Percentiles rank a stretch among this genome's conserved stretches.
Conservation (phyloP, 2,113 vertebrate species). For the Megaptera novaeangliae region DNA sequence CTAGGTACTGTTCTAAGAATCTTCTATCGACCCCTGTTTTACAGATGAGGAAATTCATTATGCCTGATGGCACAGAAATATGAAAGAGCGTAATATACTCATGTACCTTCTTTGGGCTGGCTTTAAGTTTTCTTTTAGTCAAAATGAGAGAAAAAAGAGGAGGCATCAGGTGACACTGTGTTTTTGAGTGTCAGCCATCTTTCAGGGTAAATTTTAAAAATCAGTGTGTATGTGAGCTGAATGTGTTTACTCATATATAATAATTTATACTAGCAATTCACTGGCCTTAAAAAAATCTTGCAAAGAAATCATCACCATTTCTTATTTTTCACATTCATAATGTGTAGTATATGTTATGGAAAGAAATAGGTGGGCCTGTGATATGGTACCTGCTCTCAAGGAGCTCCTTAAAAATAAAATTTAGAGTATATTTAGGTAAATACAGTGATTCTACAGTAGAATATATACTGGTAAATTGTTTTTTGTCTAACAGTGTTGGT, state of each 20-base stretch:
- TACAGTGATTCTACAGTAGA: not conserved
- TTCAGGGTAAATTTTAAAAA: conserved; percentile 8
- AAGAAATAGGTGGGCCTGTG: not conserved
- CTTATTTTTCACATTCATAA: not conserved
- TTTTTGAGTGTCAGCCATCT: not conserved
- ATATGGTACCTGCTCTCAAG: not conserved
- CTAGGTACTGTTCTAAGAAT: not conserved
- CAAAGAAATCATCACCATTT: not conserved
- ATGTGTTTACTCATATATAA: not conserved
- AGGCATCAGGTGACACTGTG: not conserved
- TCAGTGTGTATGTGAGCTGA: not conserved
- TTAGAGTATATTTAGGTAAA: not conserved
- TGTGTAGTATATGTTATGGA: not conserved
- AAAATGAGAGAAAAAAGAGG: not conserved
- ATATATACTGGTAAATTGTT: not conserved
- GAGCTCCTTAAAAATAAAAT: conserved; percentile 5
- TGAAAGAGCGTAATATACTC: not conserved
- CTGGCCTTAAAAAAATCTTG: not conserved
- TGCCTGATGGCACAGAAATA: not conserved
- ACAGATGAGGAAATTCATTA: not conserved
- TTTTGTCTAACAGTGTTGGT: not conserved
- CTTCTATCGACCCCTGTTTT: not conserved
- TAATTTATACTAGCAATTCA: not conserved
- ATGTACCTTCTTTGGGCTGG: not conserved
- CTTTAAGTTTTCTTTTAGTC: not conserved